Conservation (phyloP, 2,888 invertebrate species). For the Agriopis aurantiaria region DNA sequence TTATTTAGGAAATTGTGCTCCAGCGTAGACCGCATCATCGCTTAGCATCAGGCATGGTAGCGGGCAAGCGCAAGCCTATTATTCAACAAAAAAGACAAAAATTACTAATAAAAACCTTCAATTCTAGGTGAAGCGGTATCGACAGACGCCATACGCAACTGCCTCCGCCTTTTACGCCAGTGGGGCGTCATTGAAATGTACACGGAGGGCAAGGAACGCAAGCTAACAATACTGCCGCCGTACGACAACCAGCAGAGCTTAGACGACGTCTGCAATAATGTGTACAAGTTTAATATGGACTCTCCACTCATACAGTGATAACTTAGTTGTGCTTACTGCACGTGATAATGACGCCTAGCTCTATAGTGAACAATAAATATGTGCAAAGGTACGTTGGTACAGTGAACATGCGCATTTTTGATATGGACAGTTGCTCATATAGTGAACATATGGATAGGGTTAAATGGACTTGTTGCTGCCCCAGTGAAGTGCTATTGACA, state of each 20-base stretch:
- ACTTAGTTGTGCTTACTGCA: not conserved
- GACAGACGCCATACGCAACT: constrained; percentile 94
- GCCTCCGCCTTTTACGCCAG: constrained; percentile 92
- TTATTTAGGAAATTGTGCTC: no score
- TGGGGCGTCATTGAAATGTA: constrained; percentile 91
- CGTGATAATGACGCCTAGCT: not conserved
- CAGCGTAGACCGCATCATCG: no score
- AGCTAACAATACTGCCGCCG: constrained; percentile 59
- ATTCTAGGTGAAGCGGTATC: constrained; percentile 94
- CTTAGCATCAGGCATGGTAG: no score
- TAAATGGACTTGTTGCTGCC: not conserved
- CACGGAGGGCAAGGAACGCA: constrained; percentile 62
- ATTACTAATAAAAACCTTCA: not conserved
- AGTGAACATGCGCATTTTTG: not conserved
- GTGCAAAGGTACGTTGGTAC: not conserved
- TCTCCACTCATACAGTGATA: constrained; percentile 63
- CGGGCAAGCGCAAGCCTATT: no score
- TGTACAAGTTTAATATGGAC: constrained; percentile 72
- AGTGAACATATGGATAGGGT: not conserved
- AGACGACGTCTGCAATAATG: constrained; percentile 59
- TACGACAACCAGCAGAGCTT: constrained; percentile 59
- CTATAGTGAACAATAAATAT: not conserved
- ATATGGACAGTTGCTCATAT: not conserved
- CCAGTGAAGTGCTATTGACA: not conserved
- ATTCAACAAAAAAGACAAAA: no score